Percentiles rank a stretch among this genome's conserved stretches.
These are phyloP conservation scores for Oedothorax gibbosus DNA, from an alignment of 1,140 invertebrate species.

Conservation along the genomic window DNA sequence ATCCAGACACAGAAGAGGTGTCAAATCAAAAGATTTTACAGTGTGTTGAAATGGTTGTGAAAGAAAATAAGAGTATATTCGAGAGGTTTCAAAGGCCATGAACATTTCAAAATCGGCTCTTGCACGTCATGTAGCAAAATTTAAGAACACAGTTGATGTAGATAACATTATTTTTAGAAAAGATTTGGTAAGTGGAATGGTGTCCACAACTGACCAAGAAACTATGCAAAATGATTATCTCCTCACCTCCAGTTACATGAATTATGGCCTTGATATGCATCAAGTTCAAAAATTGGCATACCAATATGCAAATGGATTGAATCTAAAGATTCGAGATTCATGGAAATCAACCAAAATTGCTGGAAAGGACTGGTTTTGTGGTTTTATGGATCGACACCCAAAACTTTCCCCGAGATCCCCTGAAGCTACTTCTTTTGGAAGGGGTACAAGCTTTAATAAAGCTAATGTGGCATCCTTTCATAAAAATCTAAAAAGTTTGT, in stretches of 20 bases:
- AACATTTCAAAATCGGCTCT: conserved; percentile 26
- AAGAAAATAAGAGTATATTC: conserved; percentile 14
- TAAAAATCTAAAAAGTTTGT: neutral
- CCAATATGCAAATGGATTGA: conserved; percentile 17
- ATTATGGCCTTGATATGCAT: conserved; percentile 10
- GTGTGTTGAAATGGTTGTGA: conserved; percentile 24
- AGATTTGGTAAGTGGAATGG: conserved; percentile 14
- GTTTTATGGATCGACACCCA: conserved; percentile 19
- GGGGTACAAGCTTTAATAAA: neutral
- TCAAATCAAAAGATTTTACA: conserved; percentile 25
- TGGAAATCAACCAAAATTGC: conserved; percentile 14
- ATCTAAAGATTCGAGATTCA: conserved; percentile 21
- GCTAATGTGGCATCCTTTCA: neutral
- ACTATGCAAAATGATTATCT: conserved; percentile 12
- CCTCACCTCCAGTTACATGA: conserved; percentile 15
- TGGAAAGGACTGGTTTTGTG: conserved; percentile 22
- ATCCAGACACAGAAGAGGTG: conserved; percentile 9
- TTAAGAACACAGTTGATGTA: conserved; percentile 10
- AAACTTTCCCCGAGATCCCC: conserved; percentile 19
- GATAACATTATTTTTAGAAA: conserved; percentile 30
- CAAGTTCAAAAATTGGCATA: conserved; percentile 16
- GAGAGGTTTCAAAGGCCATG: conserved; percentile 6
- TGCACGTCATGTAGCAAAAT: conserved; percentile 11
- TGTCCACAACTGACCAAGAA: conserved; percentile 18
- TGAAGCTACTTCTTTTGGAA: conserved; percentile 7